phyloP scores from a whole-genome alignment of 2,888 invertebrate genomes.

The Ophioninae sp. region DNA sequence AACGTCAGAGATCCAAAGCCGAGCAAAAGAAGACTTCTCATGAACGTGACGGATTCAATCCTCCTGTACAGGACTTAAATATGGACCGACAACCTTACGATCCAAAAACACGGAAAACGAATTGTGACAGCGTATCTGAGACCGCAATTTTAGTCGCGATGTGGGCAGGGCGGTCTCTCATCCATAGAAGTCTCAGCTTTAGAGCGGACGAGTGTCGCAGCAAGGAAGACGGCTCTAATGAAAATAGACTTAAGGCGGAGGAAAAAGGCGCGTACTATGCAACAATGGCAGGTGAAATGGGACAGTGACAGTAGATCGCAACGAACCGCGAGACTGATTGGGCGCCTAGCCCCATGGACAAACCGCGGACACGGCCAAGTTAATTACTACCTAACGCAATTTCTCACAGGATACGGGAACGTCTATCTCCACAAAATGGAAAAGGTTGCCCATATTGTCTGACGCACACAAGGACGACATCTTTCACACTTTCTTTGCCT shows the following conservation, averaged over 20 bases:
- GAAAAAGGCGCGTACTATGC: slow-evolving; percentile 28
- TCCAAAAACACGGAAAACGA: slow-evolving; percentile 53
- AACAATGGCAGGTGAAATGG: slow-evolving; percentile 60
- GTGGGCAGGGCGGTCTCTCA: slow-evolving; percentile 59
- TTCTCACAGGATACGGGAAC: slow-evolving; percentile 26
- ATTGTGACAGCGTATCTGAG: slow-evolving; percentile 51
- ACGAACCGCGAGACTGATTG: slow-evolving; percentile 2
- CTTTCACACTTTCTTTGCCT: no score
- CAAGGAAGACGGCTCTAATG: neutral
- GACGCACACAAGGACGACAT: no score
- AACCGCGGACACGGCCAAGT: slow-evolving; percentile 8
- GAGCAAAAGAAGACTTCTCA: neutral
- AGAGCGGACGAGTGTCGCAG: slow-evolving; percentile 45
- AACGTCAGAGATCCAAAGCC: slow-evolving; percentile 6
- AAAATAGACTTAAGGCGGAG: neutral
- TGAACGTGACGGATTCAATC: neutral
- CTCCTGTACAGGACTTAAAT: slow-evolving; percentile 48
- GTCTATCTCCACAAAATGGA: slow-evolving; percentile 34
- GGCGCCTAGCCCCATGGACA: neutral
- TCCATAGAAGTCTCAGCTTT: slow-evolving; percentile 65
- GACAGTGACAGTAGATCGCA: slow-evolving; percentile 38
- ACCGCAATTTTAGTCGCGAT: slow-evolving; percentile 56
- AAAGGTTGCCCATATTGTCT: no score
- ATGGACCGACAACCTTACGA: slow-evolving; percentile 56
- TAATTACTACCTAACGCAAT: slow-evolving; percentile 52